Base-by-base conservation (phyloP, 2,888 invertebrate genomes). In the Andrena dorsata region DNA sequence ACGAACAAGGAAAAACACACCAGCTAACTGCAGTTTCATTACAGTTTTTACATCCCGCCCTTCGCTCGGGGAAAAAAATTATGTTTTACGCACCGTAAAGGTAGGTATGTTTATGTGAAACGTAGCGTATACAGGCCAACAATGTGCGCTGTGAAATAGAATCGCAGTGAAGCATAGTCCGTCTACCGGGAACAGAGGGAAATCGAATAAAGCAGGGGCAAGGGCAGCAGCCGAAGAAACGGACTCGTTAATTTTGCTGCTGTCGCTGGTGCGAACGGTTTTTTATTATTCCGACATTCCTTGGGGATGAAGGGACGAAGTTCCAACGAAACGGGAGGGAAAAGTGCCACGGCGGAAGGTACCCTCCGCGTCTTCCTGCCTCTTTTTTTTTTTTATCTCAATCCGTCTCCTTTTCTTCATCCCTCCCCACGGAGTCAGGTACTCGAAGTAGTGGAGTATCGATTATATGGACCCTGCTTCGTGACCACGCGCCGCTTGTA, bases 391-490 rank as follows among this genome's bases (percentile, higher is more conserved):
- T 83, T 78, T 41, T 35, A 83, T 80, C 83, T 71, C 68, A 30
- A 71, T 79, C 75, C 82, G 76, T 88, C 82, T 81, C 78, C 69
- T 77, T 81, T 76, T 79, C 80, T 68, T 65, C 86, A 47, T 77
- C 61, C 70, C 71, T 75, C 71, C 68, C 73, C 60, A 78, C 71
- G 30, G 84, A 80, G 83, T 78, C 78, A 70, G 78, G 76, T 83
- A 81, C 83, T 86, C 87, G 79, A 86, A 85, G 82, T 83, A 83
- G 72, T 73, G 71, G 84, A 85, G 80, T 90, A 91, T 91, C 91
- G 91, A 91, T 91, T 89, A 88, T 84, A 84, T 83, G 88, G 85
- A 86, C 82, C 87, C 65, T 79, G 82, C 76, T 84, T 83, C 78
- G 79, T 80, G 86, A 80, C 86, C 80, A 80, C 83, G 73, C 84